Evolutionary conservation across 2,888 invertebrate species (phyloP).

Genomic region (Tetragonula carbonaria): DNA sequence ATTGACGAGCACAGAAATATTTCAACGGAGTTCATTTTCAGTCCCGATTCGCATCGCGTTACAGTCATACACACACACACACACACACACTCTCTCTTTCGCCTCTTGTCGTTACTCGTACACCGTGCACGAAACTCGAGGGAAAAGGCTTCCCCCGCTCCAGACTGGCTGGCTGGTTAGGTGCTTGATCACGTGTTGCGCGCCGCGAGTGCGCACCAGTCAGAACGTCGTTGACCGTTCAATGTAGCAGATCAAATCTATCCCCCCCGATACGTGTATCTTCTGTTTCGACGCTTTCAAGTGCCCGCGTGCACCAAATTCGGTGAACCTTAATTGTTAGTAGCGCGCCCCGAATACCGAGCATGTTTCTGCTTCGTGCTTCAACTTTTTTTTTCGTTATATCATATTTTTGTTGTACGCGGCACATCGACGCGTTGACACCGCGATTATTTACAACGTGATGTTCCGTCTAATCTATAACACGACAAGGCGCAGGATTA

Average conservation of each 20-base stretch:
- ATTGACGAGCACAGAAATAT: neutral
- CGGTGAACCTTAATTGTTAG: too few relatives aligned
- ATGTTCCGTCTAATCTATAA: neutral
- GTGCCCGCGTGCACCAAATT: too few relatives aligned
- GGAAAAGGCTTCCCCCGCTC: conserved; percentile 44
- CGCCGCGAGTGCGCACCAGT: conserved; percentile 32
- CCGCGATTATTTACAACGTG: neutral
- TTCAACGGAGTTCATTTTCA: conserved; percentile 28
- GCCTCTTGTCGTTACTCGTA: conserved; percentile 38
- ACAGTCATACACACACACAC: conserved; percentile 11
- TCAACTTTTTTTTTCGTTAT: too few relatives aligned
- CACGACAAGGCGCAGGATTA: neutral
- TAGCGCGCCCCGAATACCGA: too few relatives aligned
- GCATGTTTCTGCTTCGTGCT: too few relatives aligned
- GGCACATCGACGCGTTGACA: neutral
- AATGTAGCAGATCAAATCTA: conserved; percentile 24
- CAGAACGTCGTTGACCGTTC: conserved; percentile 57
- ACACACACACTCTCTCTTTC: conserved; percentile 12
- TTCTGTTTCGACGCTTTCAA: neutral
- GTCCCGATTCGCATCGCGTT: conserved; percentile 40
- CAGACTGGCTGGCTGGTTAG: conserved; percentile 4
- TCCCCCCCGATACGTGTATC: neutral
- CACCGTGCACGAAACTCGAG: conserved; percentile 44
- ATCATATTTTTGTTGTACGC: too few relatives aligned
- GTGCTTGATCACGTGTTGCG: conserved; percentile 51